Evolutionary conservation across 2,888 invertebrate species (phyloP), one percentile per base, ranked within the genome.

Genomic region (Aspidapion aeneum): DNA sequence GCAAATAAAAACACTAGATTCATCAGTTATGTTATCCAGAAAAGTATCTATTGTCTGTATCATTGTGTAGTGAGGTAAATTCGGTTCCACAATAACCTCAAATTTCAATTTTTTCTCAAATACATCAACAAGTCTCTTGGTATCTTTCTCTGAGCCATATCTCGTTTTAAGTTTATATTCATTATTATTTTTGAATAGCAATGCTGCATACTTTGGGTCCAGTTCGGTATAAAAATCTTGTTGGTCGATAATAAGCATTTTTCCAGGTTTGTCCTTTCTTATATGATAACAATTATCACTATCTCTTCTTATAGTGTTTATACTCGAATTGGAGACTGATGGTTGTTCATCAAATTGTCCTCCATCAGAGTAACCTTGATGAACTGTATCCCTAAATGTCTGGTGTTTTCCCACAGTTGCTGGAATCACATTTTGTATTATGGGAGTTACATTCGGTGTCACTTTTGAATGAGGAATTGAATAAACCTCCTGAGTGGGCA

Each of bases 171-270:
- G 68, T 58, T 73, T 64, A 35, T 21, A 21, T 7, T 7, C 12
- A 3, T 3, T 7, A n/a, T n/a, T n/a, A n/a, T 21, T 18, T 21
- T 18, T n/a, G 12, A 9, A 18, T 12, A 56, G 18, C 19, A 56
- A 18, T n/a, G 3, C 7, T 19, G 52, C 52, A 55, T 59, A 67
- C 49, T 59, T 19, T 17, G 55, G 61, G 48, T 72, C 65, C 18
- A 66, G 58, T 63, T 77, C 76, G 17, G 67, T 73, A 66, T 75
- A 74, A 69, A 80, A 80, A 5, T 69, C 18, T 62, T 75, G 72
- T 66, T 82, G 79, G 67, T 82, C 81, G 7, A 82, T 78, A 57
- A 82, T 80, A 16, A 83, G 66, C 61, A 80, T 78, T 21, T 78
- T 66, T 21, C 80, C 81, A 12, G 78, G 77, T 55, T 69, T 69